These are phyloP conservation scores for Drosophila ambigua DNA, from an alignment of 1,140 invertebrate genomes.

Conservation along the genomic window DNA sequence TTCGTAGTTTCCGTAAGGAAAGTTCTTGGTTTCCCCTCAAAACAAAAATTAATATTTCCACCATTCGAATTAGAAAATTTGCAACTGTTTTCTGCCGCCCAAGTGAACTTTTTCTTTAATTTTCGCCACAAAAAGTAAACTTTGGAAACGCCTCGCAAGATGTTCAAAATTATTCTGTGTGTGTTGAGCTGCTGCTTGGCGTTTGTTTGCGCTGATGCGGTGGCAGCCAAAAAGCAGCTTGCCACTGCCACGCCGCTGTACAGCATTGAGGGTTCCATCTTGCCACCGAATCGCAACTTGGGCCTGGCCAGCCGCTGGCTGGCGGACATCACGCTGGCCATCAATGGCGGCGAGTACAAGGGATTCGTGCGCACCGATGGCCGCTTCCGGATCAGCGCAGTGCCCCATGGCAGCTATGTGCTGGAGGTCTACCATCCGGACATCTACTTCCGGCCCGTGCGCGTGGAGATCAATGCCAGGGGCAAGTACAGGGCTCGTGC, in stretches of 20 bases:
- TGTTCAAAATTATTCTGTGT: conserved; percentile 44
- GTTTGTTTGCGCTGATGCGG: background rate
- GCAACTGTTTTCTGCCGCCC: too few species aligned
- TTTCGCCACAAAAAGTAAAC: too few species aligned
- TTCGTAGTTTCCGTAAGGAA: too few species aligned
- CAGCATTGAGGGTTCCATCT: conserved; percentile 91
- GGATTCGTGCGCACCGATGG: conserved; percentile 96
- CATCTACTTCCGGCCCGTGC: conserved; percentile 92
- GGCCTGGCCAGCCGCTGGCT: conserved; percentile 86
- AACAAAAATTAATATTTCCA: too few species aligned
- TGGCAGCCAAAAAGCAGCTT: background rate
- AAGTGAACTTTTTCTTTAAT: too few species aligned
- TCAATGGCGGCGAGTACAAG: conserved; percentile 93
- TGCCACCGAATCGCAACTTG: conserved; percentile 85
- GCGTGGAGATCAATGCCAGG: conserved; percentile 96
- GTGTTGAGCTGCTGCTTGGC: background rate
- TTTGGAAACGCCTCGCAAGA: conserved; percentile 14
- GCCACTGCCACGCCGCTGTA: conserved; percentile 11
- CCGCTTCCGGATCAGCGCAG: conserved; percentile 92
- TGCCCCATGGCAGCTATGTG: conserved; percentile 97
- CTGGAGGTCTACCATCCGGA: conserved; percentile 96
- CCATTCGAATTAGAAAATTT: too few species aligned
- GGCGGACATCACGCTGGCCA: conserved; percentile 90
- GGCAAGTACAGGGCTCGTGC: conserved; percentile 97
- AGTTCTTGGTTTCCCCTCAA: too few species aligned